Evolutionary conservation across 2,113 vertebrate species (phyloP).

Genomic region (Cyprinodon brontotheroides): DNA sequence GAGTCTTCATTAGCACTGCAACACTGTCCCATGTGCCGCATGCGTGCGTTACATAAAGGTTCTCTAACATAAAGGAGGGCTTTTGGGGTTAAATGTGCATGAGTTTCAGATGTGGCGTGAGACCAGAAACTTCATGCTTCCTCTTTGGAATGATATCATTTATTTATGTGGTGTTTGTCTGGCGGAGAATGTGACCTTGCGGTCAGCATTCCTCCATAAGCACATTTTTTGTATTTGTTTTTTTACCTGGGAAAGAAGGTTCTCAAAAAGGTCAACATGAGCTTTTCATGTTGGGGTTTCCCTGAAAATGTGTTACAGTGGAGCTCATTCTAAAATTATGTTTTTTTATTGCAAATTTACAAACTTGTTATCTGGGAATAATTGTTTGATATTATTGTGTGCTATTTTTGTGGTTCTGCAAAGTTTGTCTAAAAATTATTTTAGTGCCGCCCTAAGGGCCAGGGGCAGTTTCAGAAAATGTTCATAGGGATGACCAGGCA

Average conservation of each 20-base stretch:
- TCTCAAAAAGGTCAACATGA: slow-evolving; percentile 1
- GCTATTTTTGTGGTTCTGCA: too few species aligned
- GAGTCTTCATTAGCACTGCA: slow-evolving; percentile 56
- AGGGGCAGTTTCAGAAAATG: too few species aligned
- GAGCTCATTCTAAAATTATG: too few species aligned
- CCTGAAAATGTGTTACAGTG: background rate
- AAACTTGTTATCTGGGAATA: too few species aligned
- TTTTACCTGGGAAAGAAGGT: slow-evolving; percentile 13
- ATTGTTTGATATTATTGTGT: too few species aligned
- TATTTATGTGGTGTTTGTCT: slow-evolving; percentile 39
- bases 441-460: too few species aligned
- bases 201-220: slow-evolving; percentile 20
- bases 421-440: too few species aligned
- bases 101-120: slow-evolving; percentile 46
- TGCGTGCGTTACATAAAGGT: slow-evolving; percentile 26
- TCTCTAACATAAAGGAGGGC: slow-evolving; percentile 7
- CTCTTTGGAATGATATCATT: slow-evolving; percentile 26
- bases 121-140: slow-evolving; percentile 26
- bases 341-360: too few species aligned
- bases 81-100: slow-evolving; percentile 33
- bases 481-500: too few species aligned
- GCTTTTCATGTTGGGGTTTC: background rate
- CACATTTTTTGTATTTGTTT: slow-evolving; percentile 2
- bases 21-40: slow-evolving; percentile 9
- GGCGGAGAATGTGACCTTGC: slow-evolving; percentile 25